A percentile compares a stretch with the other conserved stretches of the same genome.
These are phyloP conservation scores for Formica exsecta DNA, from an alignment of 1,140 invertebrate genomes.

Conservation along the genomic window DNA sequence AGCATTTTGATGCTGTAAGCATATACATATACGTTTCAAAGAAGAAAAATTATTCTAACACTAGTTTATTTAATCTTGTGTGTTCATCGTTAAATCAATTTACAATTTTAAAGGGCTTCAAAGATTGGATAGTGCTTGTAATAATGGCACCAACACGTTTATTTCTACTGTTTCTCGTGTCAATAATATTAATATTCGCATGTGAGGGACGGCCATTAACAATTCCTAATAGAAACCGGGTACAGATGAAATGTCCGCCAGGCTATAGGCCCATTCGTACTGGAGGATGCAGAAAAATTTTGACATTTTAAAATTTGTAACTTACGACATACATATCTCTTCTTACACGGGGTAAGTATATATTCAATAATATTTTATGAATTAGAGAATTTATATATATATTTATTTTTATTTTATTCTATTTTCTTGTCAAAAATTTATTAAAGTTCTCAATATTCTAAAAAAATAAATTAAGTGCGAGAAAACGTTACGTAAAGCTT, in stretches of 20 bases:
- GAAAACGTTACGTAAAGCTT: background rate
- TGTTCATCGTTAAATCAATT: background rate
- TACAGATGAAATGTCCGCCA: constrained; percentile 20
- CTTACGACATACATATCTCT: background rate
- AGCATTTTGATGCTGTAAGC: background rate
- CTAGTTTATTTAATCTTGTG: background rate
- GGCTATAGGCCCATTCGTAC: constrained; percentile 51
- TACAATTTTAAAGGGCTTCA: background rate
- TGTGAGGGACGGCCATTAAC: constrained; percentile 29
- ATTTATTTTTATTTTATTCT: background rate
- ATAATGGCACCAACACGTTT: constrained; percentile 58
- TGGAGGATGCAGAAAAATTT: constrained; percentile 46
- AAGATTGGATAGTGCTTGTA: background rate
- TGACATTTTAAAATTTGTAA: background rate
- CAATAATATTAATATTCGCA: constrained; percentile 22
- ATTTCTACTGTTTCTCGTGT: constrained; percentile 39
- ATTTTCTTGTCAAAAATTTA: background rate
- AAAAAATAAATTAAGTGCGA: background rate
- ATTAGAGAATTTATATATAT: too few relatives aligned
- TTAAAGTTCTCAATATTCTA: background rate
- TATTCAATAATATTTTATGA: background rate
- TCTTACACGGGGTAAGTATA: background rate
- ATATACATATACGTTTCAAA: background rate
- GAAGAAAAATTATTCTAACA: background rate
- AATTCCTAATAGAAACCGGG: constrained; percentile 45